Percentiles rank a stretch among this genome's conserved stretches.
Evolutionary conservation across 2,113 vertebrate species (phyloP).

Genomic region (Entomyzon cyanotis): DNA sequence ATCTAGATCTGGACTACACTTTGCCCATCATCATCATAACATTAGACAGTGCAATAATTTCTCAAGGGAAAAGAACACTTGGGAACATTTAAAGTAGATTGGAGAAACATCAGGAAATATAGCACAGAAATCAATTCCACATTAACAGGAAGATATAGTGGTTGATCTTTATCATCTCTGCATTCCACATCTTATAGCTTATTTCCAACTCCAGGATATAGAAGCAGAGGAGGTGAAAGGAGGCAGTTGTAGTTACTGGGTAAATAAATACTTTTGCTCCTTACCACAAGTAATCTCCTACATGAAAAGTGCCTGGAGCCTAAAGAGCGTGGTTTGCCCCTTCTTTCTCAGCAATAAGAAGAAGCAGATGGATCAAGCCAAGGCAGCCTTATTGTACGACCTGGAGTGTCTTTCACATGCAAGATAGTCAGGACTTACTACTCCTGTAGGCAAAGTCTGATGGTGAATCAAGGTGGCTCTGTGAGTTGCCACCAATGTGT

Average conservation of each 20-base stretch:
- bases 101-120: constrained; percentile 43
- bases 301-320: background rate
- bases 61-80: constrained; percentile 33
- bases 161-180: constrained; percentile 37
- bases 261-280: background rate
- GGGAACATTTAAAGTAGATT: constrained; percentile 47
- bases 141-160: constrained; percentile 34
- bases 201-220: background rate
- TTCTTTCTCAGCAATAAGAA: background rate
- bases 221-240: background rate
- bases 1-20: background rate
- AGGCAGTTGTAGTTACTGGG: background rate
- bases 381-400: background rate
- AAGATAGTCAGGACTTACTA: background rate
- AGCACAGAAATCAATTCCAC: constrained; percentile 48
- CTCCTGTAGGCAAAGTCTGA: background rate
- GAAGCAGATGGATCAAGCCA: background rate
- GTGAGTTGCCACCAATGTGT: background rate
- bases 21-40: background rate
- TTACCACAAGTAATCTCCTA: background rate
- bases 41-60: constrained; percentile 15
- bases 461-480: background rate
- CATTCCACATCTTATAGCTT: background rate
- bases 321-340: background rate
- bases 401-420: background rate